Conservation (phyloP, 1,140 invertebrate species). For the Drosophila gunungcola region DNA sequence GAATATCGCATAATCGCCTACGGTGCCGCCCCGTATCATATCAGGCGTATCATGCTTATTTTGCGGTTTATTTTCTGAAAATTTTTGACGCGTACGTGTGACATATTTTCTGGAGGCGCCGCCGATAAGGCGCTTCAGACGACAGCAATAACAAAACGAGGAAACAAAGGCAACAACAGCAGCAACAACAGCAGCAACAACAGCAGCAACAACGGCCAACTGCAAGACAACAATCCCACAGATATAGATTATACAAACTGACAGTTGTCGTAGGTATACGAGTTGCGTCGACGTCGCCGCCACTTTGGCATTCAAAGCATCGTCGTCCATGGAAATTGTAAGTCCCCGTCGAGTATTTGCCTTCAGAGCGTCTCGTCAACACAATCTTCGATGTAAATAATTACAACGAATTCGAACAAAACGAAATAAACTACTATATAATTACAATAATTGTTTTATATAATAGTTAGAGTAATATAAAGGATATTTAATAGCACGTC, state of each 20-base stretch:
- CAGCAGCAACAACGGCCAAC: constrained; percentile 22
- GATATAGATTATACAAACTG: constrained; percentile 54
- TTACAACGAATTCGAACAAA: constrained; percentile 59
- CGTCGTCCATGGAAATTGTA: constrained; percentile 43
- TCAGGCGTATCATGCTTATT: constrained; percentile 55
- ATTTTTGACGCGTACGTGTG: constrained; percentile 76
- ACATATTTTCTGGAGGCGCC: constrained; percentile 79
- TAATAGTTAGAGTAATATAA: no score
- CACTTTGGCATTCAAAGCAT: constrained; percentile 59
- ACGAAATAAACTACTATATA: no score
- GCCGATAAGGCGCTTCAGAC: constrained; percentile 68
- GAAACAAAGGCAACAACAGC: constrained; percentile 18
- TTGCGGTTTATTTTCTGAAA: constrained; percentile 73
- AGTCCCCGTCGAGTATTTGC: constrained; percentile 40
- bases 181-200: constrained; percentile 19
- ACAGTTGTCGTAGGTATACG: constrained; percentile 49
- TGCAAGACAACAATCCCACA: constrained; percentile 59
- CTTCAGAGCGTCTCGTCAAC: constrained; percentile 25
- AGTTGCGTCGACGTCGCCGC: constrained; percentile 4
- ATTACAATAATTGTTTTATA: no score
- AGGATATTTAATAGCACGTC: no score
- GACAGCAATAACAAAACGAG: constrained; percentile 32
- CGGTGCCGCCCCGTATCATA: constrained; percentile 22
- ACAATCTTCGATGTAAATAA: constrained; percentile 73
- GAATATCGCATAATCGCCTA: constrained; percentile 11